phyloP scores from a whole-genome alignment of 2,888 invertebrate species.

The Terebella lapidaria region DNA sequence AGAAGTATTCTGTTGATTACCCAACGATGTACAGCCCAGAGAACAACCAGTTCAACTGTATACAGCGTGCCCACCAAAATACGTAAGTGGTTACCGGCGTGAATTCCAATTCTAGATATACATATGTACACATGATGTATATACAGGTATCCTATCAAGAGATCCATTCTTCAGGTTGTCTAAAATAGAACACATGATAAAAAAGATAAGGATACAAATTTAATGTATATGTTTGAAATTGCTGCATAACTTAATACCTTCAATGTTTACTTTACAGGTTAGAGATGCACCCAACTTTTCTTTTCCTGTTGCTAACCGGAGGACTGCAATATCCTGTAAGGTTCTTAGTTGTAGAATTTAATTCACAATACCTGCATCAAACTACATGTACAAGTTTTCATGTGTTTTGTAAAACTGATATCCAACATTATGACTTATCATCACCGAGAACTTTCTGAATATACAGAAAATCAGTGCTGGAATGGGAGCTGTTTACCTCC shows the following conservation, averaged over 20 bases:
- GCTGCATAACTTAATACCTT: too few species aligned
- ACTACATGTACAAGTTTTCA: too few species aligned
- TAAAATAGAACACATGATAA: too few species aligned
- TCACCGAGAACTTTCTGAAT: too few species aligned
- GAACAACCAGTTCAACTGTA: conserved; percentile 50
- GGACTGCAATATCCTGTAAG: conserved; percentile 55
- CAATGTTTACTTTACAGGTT: conserved; percentile 34
- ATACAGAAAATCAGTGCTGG: conserved; percentile 19
- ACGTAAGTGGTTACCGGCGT: conserved; percentile 44
- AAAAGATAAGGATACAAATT: too few species aligned
- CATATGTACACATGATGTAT: too few species aligned
- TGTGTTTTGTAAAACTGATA: too few species aligned
- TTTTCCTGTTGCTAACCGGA: conserved; percentile 51
- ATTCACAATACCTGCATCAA: conserved; percentile 1
- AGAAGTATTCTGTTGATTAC: conserved; percentile 52
- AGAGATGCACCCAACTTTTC: conserved; percentile 45
- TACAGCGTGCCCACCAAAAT: conserved; percentile 57
- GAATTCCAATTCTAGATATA: too few species aligned
- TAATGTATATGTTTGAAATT: too few species aligned
- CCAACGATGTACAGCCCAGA: conserved; percentile 53
- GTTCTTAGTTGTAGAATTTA: conserved; percentile 1
- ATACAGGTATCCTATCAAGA: too few species aligned
- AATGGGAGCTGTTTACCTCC: conserved; percentile 27
- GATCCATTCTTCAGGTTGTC: too few species aligned
- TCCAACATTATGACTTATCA: too few species aligned